These are phyloP conservation scores for Sphenopsis melanotis DNA, from an alignment of 2,797 vertebrate species.

Conservation along the genomic window DNA sequence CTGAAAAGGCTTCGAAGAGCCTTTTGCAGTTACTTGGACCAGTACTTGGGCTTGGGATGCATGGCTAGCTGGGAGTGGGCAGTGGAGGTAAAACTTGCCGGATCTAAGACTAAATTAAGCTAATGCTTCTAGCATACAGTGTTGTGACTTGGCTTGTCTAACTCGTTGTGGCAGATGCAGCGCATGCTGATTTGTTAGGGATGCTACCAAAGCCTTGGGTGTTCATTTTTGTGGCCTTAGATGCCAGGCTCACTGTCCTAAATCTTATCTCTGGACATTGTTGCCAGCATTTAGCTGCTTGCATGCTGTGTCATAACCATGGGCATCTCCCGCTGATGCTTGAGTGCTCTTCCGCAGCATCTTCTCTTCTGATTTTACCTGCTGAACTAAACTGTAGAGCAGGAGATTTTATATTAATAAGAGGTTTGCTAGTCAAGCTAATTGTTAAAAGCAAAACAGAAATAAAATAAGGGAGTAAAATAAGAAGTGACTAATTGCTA, in stretches of 20 bases:
- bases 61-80: rapidly evolving
- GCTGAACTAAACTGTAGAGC: background rate
- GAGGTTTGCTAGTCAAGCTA: background rate
- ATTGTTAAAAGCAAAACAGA: background rate
- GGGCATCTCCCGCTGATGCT: background rate
- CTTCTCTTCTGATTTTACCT: background rate
- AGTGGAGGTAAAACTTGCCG: background rate
- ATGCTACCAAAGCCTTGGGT: background rate
- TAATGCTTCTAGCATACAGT: background rate
- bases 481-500: background rate
- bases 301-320: background rate
- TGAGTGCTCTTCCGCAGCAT: background rate
- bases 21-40: background rate
- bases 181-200: background rate
- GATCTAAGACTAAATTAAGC: background rate
- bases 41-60: background rate
- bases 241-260: background rate
- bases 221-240: background rate
- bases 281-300: background rate
- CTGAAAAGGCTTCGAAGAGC: rapidly evolving
- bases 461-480: background rate
- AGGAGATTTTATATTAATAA: background rate
- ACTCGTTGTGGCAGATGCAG: background rate
- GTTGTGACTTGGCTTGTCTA: background rate
- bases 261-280: background rate